Conservation (phyloP, 2,888 invertebrate genomes). For the Dynastes grantii region DNA sequence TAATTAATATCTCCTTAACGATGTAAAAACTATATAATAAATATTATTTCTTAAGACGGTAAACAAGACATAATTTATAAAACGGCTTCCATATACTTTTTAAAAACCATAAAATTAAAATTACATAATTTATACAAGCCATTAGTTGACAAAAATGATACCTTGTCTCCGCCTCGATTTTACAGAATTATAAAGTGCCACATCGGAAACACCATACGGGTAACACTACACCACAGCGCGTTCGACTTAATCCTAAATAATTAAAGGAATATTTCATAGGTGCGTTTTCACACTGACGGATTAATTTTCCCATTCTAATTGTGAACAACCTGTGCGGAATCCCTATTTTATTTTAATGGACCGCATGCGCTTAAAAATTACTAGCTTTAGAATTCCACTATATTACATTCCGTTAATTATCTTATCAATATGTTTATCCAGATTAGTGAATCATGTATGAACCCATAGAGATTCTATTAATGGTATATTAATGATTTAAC, state of each 20-base stretch:
- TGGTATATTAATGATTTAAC: background rate
- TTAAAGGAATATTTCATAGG: slow-evolving; percentile 27
- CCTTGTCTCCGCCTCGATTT: background rate
- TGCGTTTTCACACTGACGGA: slow-evolving; percentile 30
- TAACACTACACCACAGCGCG: slow-evolving; percentile 6
- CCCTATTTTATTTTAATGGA: slow-evolving; percentile 3
- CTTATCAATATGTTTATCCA: slow-evolving; percentile 12
- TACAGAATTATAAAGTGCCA: background rate
- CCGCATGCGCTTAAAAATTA: background rate
- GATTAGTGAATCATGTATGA: slow-evolving; percentile 14
- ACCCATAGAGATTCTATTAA: background rate
- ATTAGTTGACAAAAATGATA: slow-evolving; percentile 20
- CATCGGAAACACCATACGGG: background rate
- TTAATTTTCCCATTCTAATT: slow-evolving; percentile 20
- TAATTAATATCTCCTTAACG: background rate
- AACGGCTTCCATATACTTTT: background rate
- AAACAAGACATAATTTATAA: slow-evolving; percentile 19
- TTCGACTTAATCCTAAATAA: slow-evolving; percentile 26
- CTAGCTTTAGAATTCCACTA: background rate
- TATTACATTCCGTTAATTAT: slow-evolving; percentile 4
- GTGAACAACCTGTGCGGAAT: background rate
- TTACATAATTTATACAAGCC: slow-evolving; percentile 16
- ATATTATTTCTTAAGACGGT: slow-evolving; percentile 15
- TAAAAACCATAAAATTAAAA: slow-evolving; percentile 18
- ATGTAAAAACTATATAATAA: background rate